Evolutionary conservation across 2,797 vertebrate genomes (phyloP).

Genomic region (Tauraco hartlaubi): DNA sequence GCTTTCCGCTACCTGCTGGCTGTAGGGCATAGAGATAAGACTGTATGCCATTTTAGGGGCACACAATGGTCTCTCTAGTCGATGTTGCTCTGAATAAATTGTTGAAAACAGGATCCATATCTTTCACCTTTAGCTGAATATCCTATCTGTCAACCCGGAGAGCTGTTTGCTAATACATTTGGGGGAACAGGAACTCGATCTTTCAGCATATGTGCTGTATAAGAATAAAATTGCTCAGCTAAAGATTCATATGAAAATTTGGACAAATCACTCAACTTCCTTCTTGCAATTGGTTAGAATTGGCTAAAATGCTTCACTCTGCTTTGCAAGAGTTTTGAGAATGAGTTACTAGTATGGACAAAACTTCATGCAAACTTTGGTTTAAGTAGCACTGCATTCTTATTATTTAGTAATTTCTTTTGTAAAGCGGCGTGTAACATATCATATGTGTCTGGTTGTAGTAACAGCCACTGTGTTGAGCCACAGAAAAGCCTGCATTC

Average conservation of each 20-base stretch:
- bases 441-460: background rate
- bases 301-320: background rate
- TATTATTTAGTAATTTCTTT: background rate
- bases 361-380: background rate
- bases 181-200: background rate
- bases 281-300: background rate
- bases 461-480: background rate
- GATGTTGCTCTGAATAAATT: background rate
- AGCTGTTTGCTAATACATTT: background rate
- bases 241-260: background rate
- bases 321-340: background rate
- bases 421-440: background rate
- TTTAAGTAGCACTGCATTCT: background rate
- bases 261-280: background rate
- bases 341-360: background rate
- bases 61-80: background rate
- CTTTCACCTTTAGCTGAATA: background rate
- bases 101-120: background rate
- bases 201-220: background rate
- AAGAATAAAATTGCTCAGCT: background rate
- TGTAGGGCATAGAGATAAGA: background rate
- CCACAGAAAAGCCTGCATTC: background rate
- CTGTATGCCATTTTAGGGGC: fast-evolving
- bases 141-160: background rate
- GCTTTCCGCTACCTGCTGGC: background rate